Evolutionary conservation across 2,888 invertebrate species (phyloP), one percentile per base, ranked within the genome.

Genomic region (Matsumyia berberina): DNA sequence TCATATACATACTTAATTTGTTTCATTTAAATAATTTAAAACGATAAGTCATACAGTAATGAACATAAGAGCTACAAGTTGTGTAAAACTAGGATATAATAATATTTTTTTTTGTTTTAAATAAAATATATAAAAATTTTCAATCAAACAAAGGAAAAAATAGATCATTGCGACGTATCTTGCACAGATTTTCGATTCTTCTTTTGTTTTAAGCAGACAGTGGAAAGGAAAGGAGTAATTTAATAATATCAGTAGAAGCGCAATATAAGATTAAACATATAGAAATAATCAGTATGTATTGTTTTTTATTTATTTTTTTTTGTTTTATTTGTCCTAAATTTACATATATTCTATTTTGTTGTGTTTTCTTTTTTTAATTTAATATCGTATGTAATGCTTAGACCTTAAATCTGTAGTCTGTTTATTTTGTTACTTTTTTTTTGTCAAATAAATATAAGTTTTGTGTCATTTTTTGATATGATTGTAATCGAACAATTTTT

Each of bases 311-410:
- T n/a, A n/a, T n/a, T 31, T 64, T 12, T 3, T 33, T 39, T 64
- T 42, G 39, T 42, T 64, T 15, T 66, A 39, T 66, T 39, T 67
- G 29, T 69, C 51, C 77, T 77, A 77, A 77, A 69, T 67, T 67
- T 77, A 77, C 60, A 77, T 67, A 58, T 76, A 67, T 57, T 67
- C 76, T 76, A 67, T 62, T 31, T 42, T 72, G 6, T 44, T 55
- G 49, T 60, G 11, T 72, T 66, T n/a, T 55, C 35, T 5, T 53
- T 60, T 49, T 49, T 53, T 70, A 31, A 46, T 69, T 73, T 78
- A 83, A 69, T 79, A 79, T 79, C 73, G 53, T 70, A 58, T 70
- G 66, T 76, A 74, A 85, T 70, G 66, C 74, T 80, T 70, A 66
- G 44, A 70, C 46, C 39, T 62, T 62, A 42, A 73, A 44, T 73